These are phyloP conservation scores for Eubasilissa splendida DNA, from an alignment of 2,888 invertebrate genomes.

Conservation along the genomic window DNA sequence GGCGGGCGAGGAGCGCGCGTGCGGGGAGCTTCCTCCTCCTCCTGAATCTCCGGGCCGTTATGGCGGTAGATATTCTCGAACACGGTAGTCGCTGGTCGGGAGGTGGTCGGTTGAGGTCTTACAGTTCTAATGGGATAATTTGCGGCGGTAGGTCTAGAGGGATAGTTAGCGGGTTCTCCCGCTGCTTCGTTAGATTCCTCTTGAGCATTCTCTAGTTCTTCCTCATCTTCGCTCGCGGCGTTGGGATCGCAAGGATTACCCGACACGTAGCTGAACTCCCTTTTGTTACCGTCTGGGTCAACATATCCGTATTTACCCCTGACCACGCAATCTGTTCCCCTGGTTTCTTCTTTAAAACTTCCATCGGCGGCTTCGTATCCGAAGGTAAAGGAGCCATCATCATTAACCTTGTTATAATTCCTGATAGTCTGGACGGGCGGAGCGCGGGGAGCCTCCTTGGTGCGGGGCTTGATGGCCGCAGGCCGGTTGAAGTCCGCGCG, in stretches of 20 bases:
- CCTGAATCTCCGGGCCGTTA: slow-evolving; percentile 73
- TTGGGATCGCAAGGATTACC: slow-evolving; percentile 91
- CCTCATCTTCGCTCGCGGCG: slow-evolving; percentile 81
- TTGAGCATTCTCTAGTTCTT: slow-evolving; percentile 70
- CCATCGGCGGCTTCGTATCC: slow-evolving; percentile 90
- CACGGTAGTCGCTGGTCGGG: slow-evolving; percentile 75
- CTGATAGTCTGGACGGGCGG: slow-evolving; percentile 88
- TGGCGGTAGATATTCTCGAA: slow-evolving; percentile 80
- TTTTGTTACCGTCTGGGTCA: slow-evolving; percentile 88
- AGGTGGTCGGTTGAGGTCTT: slow-evolving; percentile 63
- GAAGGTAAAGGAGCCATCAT: slow-evolving; percentile 88
- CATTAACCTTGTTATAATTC: slow-evolving; percentile 88
- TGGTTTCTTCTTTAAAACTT: slow-evolving; percentile 89
- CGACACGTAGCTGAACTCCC: slow-evolving; percentile 89
- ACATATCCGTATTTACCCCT: slow-evolving; percentile 91
- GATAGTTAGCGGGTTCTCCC: slow-evolving; percentile 78
- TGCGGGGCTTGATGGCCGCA: slow-evolving; percentile 65
- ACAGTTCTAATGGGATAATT: slow-evolving; percentile 61
- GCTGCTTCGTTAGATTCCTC: slow-evolving; percentile 75
- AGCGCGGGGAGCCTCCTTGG: slow-evolving; percentile 76
- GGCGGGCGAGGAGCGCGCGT: slow-evolving; percentile 75
- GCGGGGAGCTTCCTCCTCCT: slow-evolving; percentile 72
- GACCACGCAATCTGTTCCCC: slow-evolving; percentile 89
- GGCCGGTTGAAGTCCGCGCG: slow-evolving; percentile 60
- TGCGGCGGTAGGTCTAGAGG: slow-evolving; percentile 74